phyloP scores from a whole-genome alignment of 2,113 vertebrate species.

The Muntiacus muntjak region DNA sequence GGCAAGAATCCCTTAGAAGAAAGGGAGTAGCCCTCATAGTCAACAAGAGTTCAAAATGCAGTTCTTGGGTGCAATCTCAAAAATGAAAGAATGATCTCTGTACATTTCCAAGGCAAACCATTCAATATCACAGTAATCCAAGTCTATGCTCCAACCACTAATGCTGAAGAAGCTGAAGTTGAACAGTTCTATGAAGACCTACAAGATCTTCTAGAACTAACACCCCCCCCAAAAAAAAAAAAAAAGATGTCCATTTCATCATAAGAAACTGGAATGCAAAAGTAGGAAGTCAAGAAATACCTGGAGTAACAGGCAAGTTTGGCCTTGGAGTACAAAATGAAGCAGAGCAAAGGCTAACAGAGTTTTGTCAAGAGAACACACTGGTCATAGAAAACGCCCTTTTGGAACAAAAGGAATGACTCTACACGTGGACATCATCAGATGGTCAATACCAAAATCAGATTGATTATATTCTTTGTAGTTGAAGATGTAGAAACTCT shows the following conservation, averaged over 20 bases:
- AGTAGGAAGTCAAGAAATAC: not conserved
- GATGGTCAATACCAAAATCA: not conserved
- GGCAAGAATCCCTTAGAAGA: not conserved
- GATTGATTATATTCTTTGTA: not conserved
- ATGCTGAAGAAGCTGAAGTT: not conserved
- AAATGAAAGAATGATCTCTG: not conserved
- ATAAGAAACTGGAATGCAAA: not conserved
- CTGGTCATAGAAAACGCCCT: not conserved
- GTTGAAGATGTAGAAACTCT: not conserved
- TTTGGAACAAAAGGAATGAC: not conserved
- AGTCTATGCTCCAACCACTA: not conserved
- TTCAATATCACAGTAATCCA: not conserved
- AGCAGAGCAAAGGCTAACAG: not conserved
- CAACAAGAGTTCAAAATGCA: not conserved
- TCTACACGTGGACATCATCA: not conserved
- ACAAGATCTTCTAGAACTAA: not conserved
- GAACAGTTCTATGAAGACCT: not conserved
- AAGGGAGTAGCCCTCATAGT: not conserved
- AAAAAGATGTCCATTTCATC: not conserved
- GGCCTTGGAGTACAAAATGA: not conserved
- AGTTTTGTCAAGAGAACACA: not conserved
- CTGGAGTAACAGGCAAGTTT: not conserved
- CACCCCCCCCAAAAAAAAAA: not conserved
- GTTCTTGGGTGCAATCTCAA: not conserved
- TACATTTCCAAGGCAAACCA: not conserved